A percentile compares a stretch with the other conserved stretches of the same genome.
Conservation (phyloP, 1,140 invertebrate genomes). For the Aphelinus certus region DNA sequence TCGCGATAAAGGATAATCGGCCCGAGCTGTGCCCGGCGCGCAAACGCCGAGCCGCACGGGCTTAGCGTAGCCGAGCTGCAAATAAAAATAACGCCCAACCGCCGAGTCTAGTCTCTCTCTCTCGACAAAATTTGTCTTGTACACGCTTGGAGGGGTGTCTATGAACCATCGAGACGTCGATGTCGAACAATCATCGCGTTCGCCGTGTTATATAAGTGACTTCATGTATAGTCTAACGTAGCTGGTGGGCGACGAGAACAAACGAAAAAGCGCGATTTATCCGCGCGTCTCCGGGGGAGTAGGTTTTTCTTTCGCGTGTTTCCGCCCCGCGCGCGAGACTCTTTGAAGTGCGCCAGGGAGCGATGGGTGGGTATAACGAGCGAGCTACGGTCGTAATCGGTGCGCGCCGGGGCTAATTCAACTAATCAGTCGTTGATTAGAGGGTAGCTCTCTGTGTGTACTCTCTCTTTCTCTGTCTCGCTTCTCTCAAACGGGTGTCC, state of each 20-base stretch:
- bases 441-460: not conserved
- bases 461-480: not conserved
- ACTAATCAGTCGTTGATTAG: conserved; percentile 38
- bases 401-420: conserved; percentile 27
- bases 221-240: too few species aligned
- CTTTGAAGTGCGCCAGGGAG: too few species aligned
- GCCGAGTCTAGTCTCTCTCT: too few species aligned
- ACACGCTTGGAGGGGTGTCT: too few species aligned
- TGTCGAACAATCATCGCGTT: too few species aligned
- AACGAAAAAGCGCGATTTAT: too few species aligned
- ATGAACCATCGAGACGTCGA: too few species aligned
- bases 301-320: not conserved
- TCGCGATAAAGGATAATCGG: conserved; percentile 56
- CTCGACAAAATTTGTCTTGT: too few species aligned
- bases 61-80: not conserved
- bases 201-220: too few species aligned
- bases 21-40: not conserved
- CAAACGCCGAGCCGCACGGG: conserved; percentile 31
- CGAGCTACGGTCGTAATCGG: not conserved
- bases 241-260: too few species aligned
- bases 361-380: too few species aligned
- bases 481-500: not conserved
- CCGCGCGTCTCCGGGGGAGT: too few species aligned
- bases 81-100: conserved; percentile 14
- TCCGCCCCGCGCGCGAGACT: not conserved